Evolutionary conservation across 2,797 vertebrate species (phyloP).

Genomic region (Corythornis leucogaster): DNA sequence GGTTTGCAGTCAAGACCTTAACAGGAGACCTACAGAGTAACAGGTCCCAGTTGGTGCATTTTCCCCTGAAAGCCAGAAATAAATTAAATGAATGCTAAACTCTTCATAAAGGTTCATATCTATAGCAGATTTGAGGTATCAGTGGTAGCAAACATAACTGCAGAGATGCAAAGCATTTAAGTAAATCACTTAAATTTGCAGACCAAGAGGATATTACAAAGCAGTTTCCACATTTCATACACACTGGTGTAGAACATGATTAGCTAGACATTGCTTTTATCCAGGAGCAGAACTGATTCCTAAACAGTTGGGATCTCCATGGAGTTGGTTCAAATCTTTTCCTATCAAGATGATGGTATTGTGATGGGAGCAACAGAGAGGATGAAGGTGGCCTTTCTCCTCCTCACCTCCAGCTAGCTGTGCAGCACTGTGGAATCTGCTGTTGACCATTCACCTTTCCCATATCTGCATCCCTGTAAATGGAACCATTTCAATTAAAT

Average conservation of each 20-base stretch:
- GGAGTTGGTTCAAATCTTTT: neutral
- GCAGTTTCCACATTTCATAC: neutral
- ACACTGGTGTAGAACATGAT: neutral
- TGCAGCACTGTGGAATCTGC: fast-evolving
- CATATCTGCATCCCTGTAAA: neutral
- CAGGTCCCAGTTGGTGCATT: neutral
- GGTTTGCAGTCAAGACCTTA: neutral
- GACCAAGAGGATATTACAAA: neutral
- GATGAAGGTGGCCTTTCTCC: neutral
- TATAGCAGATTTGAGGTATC: neutral
- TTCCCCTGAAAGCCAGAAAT: neutral
- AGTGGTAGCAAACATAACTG: neutral
- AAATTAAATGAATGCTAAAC: neutral
- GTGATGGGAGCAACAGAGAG: neutral
- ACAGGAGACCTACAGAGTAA: neutral
- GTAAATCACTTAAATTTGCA: neutral
- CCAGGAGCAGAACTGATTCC: neutral
- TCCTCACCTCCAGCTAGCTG: neutral
- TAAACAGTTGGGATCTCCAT: neutral
- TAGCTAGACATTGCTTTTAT: neutral
- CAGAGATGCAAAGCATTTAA: neutral
- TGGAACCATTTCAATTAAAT: neutral
- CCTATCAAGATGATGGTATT: neutral
- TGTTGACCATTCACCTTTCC: neutral
- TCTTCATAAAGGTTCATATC: neutral